A percentile compares a stretch with the other conserved stretches of the same genome.
Conservation (phyloP, 2,888 invertebrate genomes). For the Epistrophe eligans region DNA sequence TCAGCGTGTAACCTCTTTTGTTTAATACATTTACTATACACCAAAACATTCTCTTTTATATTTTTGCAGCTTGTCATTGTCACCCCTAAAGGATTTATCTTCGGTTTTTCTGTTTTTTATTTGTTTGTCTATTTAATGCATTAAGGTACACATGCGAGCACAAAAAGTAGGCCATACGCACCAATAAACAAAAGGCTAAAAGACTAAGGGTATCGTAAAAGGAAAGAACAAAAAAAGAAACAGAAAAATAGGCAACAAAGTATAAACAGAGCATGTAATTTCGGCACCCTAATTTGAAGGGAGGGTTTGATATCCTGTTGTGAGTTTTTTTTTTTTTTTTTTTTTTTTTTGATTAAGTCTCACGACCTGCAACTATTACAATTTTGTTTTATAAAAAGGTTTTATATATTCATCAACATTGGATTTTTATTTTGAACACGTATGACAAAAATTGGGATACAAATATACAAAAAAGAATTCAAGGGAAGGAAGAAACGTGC, state of each 20-base stretch:
- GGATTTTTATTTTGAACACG: slow-evolving; percentile 26
- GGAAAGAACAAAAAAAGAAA: background rate
- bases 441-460: slow-evolving; percentile 25
- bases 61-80: slow-evolving; percentile 68
- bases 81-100: slow-evolving; percentile 65
- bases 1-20: slow-evolving; percentile 51
- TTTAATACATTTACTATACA: slow-evolving; percentile 24
- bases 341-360: slow-evolving; percentile 53
- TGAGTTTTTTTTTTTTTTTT: slow-evolving; percentile 31
- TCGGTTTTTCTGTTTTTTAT: slow-evolving; percentile 26
- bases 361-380: slow-evolving; percentile 64
- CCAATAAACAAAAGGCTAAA: slow-evolving; percentile 66
- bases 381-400: slow-evolving; percentile 48
- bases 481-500: slow-evolving; percentile 39
- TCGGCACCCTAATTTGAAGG: slow-evolving; percentile 70
- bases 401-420: slow-evolving; percentile 40
- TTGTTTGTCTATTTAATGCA: slow-evolving; percentile 61
- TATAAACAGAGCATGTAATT: slow-evolving; percentile 64
- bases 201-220: slow-evolving; percentile 45
- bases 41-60: slow-evolving; percentile 62
- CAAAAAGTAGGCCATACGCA: slow-evolving; percentile 73
- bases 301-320: slow-evolving; percentile 52
- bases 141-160: slow-evolving; percentile 52
- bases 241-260: slow-evolving; percentile 40
- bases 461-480: slow-evolving; percentile 3